Evolutionary conservation across 2,888 invertebrate genomes (phyloP).

Genomic region (Adela reaumurella): DNA sequence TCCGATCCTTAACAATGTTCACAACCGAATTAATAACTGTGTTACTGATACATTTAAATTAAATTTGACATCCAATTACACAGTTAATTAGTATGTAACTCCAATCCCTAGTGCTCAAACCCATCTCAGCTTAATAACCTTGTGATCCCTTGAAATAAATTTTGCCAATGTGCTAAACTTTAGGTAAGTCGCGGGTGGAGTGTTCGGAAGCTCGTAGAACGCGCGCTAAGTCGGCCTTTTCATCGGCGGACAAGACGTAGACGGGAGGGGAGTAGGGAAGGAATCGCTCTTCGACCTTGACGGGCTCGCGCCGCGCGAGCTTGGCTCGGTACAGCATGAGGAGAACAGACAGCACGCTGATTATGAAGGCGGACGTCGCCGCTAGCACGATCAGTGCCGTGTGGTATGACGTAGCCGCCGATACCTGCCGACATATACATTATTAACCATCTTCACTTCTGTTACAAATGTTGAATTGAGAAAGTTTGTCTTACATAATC

Average conservation of each 20-base stretch:
- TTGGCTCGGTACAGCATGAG: constrained; percentile 68
- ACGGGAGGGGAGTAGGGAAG: constrained; percentile 63
- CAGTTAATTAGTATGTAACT: no score
- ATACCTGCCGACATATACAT: constrained; percentile 29
- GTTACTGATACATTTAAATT: no score
- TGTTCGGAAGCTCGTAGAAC: constrained; percentile 29
- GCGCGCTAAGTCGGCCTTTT: constrained; percentile 53
- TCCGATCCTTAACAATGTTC: no score
- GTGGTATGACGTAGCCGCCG: constrained; percentile 69
- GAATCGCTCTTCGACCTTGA: constrained; percentile 54
- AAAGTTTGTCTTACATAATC: no score
- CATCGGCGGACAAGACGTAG: constrained; percentile 65
- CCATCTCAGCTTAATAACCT: no score
- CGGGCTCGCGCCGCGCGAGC: constrained; percentile 43
- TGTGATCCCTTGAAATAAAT: no score
- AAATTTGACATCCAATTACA: no score
- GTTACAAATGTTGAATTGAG: background rate
- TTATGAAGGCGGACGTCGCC: constrained; percentile 75
- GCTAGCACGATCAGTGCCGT: constrained; percentile 74
- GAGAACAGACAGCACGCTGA: constrained; percentile 71
- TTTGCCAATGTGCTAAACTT: background rate
- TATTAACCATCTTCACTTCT: background rate
- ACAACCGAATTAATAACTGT: no score
- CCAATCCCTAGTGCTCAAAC: no score
- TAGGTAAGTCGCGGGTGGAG: background rate